Percentiles rank a stretch among this genome's conserved stretches.
Conservation (phyloP, 2,888 invertebrate genomes). For the Bembecia ichneumoniformis region DNA sequence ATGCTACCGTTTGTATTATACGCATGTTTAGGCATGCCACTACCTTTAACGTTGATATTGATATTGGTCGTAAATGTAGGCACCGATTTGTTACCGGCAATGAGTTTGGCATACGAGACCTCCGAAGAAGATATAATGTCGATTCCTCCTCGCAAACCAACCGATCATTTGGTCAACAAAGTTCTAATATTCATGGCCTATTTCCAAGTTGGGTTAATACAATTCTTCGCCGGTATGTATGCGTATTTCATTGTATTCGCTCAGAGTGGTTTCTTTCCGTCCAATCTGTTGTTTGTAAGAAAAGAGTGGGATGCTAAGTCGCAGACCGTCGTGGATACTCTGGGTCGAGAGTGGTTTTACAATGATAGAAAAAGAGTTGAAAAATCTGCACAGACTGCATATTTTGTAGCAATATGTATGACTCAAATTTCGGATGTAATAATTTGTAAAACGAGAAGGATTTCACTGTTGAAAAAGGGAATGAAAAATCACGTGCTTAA, state of each 20-base stretch:
- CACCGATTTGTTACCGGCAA: slow-evolving; percentile 84
- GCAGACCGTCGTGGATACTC: slow-evolving; percentile 77
- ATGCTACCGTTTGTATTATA: slow-evolving; percentile 86
- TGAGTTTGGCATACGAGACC: slow-evolving; percentile 83
- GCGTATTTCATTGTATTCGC: slow-evolving; percentile 86
- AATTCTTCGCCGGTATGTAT: slow-evolving; percentile 85
- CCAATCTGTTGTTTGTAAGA: slow-evolving; percentile 77
- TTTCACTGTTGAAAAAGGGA: slow-evolving; percentile 81
- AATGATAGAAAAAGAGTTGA: slow-evolving; percentile 78
- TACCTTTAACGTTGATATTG: slow-evolving; percentile 74
- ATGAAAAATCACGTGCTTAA: slow-evolving; percentile 80
- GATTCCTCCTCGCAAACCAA: slow-evolving; percentile 66
- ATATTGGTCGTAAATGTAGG: slow-evolving; percentile 84
- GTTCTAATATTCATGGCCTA: slow-evolving; percentile 85
- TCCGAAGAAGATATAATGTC: slow-evolving; percentile 84
- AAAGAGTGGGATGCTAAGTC: slow-evolving; percentile 79
- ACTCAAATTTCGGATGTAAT: slow-evolving; percentile 85
- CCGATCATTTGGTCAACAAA: slow-evolving; percentile 68
- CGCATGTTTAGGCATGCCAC: slow-evolving; percentile 80
- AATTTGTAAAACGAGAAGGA: slow-evolving; percentile 83
- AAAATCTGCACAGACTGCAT: slow-evolving; percentile 83
- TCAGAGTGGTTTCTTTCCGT: slow-evolving; percentile 82
- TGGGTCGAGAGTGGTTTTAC: slow-evolving; percentile 83
- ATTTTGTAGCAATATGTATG: slow-evolving; percentile 83
- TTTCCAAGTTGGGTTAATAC: slow-evolving; percentile 89